phyloP scores from a whole-genome alignment of 1,140 invertebrate genomes.

The Trypoxylus dichotomus region DNA sequence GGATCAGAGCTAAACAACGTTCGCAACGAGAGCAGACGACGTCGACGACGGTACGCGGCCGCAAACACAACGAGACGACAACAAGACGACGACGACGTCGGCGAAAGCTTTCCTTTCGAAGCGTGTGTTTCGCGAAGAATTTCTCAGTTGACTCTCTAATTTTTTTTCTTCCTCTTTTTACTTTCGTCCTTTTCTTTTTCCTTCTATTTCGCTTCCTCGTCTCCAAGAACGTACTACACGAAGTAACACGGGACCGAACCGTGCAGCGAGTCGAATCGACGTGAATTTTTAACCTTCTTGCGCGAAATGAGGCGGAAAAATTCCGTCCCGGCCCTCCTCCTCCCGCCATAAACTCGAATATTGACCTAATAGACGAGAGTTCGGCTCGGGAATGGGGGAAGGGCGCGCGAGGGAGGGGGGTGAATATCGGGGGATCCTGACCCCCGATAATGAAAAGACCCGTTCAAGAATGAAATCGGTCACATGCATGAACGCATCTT shows the following conservation, averaged over 20 bases:
- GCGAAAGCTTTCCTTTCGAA: no score
- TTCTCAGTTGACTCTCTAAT: no score
- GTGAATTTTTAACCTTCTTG: conserved; percentile 21
- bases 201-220: not conserved
- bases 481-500: conserved; percentile 33
- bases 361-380: conserved; percentile 18
- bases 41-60: not conserved
- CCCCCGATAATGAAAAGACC: conserved; percentile 26
- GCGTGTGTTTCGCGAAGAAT: no score
- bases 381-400: no score
- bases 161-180: not conserved
- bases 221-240: not conserved
- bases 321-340: not conserved
- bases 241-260: not conserved
- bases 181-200: not conserved
- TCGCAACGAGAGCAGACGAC: not conserved
- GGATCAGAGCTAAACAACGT: not conserved
- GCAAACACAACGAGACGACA: not conserved
- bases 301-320: conserved; percentile 17
- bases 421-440: not conserved
- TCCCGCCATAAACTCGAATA: conserved; percentile 20
- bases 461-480: conserved; percentile 38
- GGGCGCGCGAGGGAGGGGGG: not conserved
- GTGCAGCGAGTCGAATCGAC: not conserved
- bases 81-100: no score